Percentiles rank a stretch among this genome's conserved stretches.
Evolutionary conservation across 2,113 vertebrate species (phyloP).

Genomic region (Erythrocercus mccallii): DNA sequence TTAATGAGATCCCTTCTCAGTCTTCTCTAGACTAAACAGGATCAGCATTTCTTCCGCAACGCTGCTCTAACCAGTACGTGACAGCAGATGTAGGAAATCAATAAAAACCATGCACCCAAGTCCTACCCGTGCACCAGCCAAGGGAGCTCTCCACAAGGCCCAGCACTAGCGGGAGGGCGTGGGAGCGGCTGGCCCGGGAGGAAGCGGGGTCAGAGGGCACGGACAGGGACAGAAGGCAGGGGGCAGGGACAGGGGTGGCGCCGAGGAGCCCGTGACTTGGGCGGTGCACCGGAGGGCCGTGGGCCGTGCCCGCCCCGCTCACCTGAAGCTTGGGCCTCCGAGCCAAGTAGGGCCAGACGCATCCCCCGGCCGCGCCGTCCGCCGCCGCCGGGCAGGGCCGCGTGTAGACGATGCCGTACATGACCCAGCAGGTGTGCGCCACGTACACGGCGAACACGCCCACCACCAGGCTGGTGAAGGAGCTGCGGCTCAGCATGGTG

Average conservation of each 20-base stretch:
- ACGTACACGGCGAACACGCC: constrained; percentile 93
- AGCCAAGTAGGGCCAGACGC: constrained; percentile 86
- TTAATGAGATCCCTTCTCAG: neutral
- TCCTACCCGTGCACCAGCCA: accelerated
- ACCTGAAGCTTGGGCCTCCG: constrained; percentile 89
- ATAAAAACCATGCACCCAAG: accelerated
- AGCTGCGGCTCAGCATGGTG: constrained; percentile 78
- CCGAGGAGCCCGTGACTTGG: neutral
- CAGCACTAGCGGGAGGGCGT: too few relatives aligned
- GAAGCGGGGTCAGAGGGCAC: neutral
- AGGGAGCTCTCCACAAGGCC: neutral
- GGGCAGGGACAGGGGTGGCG: neutral
- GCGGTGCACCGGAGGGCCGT: neutral
- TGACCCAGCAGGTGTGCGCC: constrained; percentile 96
- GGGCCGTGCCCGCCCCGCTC: neutral
- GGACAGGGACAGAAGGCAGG: neutral
- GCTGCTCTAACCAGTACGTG: accelerated
- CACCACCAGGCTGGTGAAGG: constrained; percentile 89
- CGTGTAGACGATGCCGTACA: constrained; percentile 95
- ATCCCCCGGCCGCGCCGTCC: constrained; percentile 61
- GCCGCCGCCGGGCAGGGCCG: constrained; percentile 82
- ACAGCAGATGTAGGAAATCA: accelerated
- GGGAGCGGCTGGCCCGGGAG: neutral
- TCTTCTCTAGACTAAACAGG: too few relatives aligned
- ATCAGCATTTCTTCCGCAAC: neutral